These are phyloP conservation scores for Sweltsa coloradensis DNA, from an alignment of 1,140 invertebrate species.

Conservation along the genomic window DNA sequence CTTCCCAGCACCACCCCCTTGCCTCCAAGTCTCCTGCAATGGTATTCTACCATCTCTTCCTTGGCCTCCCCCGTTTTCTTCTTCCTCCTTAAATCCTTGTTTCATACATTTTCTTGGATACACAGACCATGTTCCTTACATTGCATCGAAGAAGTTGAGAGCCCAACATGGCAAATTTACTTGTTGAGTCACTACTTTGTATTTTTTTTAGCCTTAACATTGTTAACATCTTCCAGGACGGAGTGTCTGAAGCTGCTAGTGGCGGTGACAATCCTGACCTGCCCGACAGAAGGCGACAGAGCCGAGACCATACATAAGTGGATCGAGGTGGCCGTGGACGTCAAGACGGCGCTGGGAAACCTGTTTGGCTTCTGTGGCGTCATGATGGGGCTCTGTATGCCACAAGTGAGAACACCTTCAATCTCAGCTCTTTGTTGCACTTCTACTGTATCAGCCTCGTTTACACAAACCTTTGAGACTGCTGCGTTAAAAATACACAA, in stretches of 20 bases:
- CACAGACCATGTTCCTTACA: no score
- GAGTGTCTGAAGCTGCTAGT: conserved; percentile 79
- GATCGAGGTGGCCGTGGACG: conserved; percentile 85
- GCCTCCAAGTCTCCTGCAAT: no score
- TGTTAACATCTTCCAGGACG: conserved; percentile 50
- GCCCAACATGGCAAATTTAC: no score
- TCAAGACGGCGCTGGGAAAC: conserved; percentile 82
- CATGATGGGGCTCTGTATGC: conserved; percentile 77
- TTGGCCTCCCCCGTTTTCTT: no score
- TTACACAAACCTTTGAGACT: neutral
- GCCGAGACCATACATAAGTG: conserved; percentile 80
- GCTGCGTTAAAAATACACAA: neutral
- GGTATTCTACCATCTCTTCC: no score
- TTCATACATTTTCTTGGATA: no score
- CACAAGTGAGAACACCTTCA: conserved; percentile 70
- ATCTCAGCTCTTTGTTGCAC: neutral
- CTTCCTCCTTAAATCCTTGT: no score
- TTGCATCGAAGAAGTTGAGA: no score
- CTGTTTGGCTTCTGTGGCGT: conserved; percentile 81
- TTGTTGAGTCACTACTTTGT: no score
- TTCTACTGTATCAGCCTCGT: neutral
- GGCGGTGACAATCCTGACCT: conserved; percentile 75
- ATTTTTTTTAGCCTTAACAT: no score
- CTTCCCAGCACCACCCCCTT: no score
- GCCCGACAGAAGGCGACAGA: conserved; percentile 59